These are phyloP conservation scores for Sebastes kiyomatsui DNA, from an alignment of 2,797 vertebrate genomes.

Conservation along the genomic window DNA sequence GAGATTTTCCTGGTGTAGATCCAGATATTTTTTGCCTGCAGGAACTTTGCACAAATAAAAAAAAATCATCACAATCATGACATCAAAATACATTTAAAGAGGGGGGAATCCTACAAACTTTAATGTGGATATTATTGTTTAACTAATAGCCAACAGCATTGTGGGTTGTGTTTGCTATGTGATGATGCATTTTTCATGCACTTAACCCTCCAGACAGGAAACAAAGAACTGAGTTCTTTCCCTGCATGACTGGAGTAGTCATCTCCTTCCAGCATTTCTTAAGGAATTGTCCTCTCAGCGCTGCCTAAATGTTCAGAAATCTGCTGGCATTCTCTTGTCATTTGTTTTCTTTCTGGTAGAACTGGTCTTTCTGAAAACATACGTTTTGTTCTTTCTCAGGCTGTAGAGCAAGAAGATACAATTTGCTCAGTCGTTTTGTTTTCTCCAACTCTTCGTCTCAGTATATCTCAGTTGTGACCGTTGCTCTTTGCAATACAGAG, in stretches of 20 bases:
- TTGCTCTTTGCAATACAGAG: not conserved
- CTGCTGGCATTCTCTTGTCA: not conserved
- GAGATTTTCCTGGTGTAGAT: not conserved
- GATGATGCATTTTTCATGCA: conserved; percentile 29
- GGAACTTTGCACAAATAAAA: not conserved
- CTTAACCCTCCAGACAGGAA: conserved; percentile 16
- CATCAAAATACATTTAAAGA: not conserved
- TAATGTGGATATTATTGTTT: not conserved
- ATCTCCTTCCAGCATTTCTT: conserved; percentile 6
- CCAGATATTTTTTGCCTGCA: not conserved
- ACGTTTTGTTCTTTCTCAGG: not conserved
- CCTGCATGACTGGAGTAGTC: not conserved
- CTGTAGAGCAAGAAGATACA: not conserved
- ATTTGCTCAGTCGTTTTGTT: not conserved
- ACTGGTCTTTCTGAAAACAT: conserved; percentile 2
- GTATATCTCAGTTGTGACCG: not conserved
- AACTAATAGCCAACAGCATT: not conserved
- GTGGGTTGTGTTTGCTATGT: conserved; percentile 6
- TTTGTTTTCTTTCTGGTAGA: conserved; percentile 5
- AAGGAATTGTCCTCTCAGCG: conserved; percentile 6
- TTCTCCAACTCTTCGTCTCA: not conserved
- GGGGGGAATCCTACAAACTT: not conserved
- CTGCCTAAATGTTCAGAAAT: conserved; percentile 6
- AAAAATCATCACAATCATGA: not conserved
- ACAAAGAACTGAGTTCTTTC: conserved; percentile 2